Conservation (phyloP, 2,113 vertebrate species). For the Hyperopisus bebe region DNA sequence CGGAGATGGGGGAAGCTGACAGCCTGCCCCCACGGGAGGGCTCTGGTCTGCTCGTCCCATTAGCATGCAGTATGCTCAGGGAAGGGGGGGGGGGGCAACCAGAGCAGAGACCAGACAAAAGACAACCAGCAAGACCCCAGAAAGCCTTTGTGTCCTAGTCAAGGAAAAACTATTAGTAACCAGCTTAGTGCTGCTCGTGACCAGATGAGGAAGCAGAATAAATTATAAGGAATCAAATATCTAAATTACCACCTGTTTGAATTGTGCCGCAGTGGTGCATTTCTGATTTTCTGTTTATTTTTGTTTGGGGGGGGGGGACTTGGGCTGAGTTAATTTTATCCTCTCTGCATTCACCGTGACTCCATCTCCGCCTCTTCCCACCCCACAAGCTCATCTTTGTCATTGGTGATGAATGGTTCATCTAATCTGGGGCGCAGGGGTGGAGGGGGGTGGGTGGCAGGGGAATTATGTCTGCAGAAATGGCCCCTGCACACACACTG, state of each 20-base stretch:
- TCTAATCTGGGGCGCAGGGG: conserved; percentile 2
- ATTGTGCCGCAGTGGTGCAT: background rate
- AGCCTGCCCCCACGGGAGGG: background rate
- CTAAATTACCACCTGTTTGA: background rate
- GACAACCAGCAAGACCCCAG: background rate
- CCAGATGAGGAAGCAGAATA: background rate
- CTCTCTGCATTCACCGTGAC: background rate
- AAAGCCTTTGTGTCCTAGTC: conserved; percentile 4
- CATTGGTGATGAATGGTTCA: conserved; percentile 1
- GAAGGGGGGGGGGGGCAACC: background rate
- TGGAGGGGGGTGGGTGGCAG: background rate
- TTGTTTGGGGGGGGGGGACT: background rate
- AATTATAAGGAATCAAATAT: background rate
- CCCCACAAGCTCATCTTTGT: conserved; percentile 14
- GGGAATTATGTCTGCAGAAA: background rate
- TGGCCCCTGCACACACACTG: background rate
- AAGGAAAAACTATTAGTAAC: background rate
- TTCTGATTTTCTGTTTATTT: background rate
- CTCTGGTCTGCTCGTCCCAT: background rate
- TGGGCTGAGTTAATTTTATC: background rate
- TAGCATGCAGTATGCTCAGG: background rate
- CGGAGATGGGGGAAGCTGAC: background rate
- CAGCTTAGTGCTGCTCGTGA: background rate
- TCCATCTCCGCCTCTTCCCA: background rate
- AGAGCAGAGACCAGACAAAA: background rate